Evolutionary conservation across 1,140 invertebrate species (phyloP).

Genomic region (Trichoplusia ni): DNA sequence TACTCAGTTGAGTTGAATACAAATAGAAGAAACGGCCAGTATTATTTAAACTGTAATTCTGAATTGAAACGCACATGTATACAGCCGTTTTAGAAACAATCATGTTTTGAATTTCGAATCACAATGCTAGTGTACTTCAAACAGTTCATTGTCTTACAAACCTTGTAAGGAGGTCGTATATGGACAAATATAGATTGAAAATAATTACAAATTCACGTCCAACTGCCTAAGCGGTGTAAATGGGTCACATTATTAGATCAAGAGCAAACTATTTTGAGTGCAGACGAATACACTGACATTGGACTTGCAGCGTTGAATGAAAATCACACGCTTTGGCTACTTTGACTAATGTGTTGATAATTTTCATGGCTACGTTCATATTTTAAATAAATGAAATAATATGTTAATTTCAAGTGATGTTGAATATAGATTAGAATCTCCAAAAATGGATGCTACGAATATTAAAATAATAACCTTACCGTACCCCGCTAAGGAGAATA

Average conservation of each 20-base stretch:
- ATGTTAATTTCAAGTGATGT: background rate
- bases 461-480: constrained; percentile 3
- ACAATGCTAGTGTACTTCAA: too few relatives aligned
- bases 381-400: background rate
- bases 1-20: too few relatives aligned
- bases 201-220: constrained; percentile 6
- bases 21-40: too few relatives aligned
- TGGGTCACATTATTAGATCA: constrained; percentile 34
- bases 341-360: background rate
- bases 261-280: constrained; percentile 31
- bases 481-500: background rate
- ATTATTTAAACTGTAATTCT: too few relatives aligned
- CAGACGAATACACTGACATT: constrained; percentile 25
- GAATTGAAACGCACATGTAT: too few relatives aligned
- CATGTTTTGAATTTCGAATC: background rate
- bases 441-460: constrained; percentile 12
- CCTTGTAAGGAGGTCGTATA: background rate
- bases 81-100: too few relatives aligned
- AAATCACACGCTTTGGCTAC: background rate
- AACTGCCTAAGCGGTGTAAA: constrained; percentile 6
- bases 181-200: background rate
- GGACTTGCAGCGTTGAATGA: constrained; percentile 25
- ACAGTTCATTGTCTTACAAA: too few relatives aligned
- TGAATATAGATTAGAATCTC: constrained; percentile 10
- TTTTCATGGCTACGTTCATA: background rate